Evolutionary conservation across 2,888 invertebrate species (phyloP).

Genomic region (Eucera pruinosa): DNA sequence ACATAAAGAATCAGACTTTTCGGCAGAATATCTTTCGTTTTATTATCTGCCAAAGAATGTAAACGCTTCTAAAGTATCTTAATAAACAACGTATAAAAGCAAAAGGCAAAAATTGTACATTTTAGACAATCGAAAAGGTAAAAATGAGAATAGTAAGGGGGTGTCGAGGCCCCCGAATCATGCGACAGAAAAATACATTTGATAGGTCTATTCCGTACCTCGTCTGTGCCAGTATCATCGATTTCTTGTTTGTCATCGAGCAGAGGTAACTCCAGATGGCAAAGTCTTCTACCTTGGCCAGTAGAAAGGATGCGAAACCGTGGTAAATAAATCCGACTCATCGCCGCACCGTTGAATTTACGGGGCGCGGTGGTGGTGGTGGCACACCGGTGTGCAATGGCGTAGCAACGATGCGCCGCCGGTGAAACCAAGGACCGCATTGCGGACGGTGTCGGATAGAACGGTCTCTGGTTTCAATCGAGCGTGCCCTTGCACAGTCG

Average conservation of each 20-base stretch:
- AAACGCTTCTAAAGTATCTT: too few species aligned
- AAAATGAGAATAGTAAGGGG: too few species aligned
- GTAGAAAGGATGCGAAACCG: slow-evolving; percentile 36
- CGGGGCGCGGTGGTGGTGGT: slow-evolving; percentile 35
- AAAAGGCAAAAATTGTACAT: too few species aligned
- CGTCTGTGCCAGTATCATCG: slow-evolving; percentile 41
- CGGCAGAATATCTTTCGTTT: too few species aligned
- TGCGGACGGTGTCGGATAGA: slow-evolving; percentile 48
- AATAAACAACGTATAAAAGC: too few species aligned
- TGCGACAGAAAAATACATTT: too few species aligned
- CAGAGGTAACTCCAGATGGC: neutral
- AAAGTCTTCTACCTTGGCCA: slow-evolving; percentile 24
- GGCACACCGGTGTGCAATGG: slow-evolving; percentile 44
- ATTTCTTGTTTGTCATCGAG: slow-evolving; percentile 10
- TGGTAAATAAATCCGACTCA: slow-evolving; percentile 61
- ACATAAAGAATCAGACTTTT: too few species aligned
- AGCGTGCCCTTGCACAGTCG: slow-evolving; percentile 19
- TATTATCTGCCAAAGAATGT: too few species aligned
- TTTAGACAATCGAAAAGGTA: too few species aligned
- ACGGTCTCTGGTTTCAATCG: slow-evolving; percentile 44
- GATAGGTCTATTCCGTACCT: too few species aligned
- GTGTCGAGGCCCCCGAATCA: too few species aligned
- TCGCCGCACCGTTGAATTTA: slow-evolving; percentile 43
- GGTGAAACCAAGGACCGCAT: slow-evolving; percentile 55
- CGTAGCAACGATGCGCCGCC: slow-evolving; percentile 47